Base-by-base conservation (phyloP, 2,797 vertebrate species). In the Poeciliopsis gracilis region DNA sequence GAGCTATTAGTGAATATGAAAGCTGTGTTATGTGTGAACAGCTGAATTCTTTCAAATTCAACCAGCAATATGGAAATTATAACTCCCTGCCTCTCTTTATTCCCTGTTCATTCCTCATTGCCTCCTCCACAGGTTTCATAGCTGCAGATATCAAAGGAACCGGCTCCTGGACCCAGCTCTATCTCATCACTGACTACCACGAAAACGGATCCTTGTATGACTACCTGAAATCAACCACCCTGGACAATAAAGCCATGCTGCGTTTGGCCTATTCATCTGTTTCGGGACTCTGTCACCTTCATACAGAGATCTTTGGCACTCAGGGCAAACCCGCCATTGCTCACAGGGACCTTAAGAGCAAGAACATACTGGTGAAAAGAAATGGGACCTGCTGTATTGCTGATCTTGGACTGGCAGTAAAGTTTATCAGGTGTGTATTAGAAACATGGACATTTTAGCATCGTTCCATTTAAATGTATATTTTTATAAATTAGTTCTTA, bases 81-180 rank as follows among this genome's bases (percentile, higher is more conserved):
- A 46, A 36, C 70, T 51, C 28, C 49, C 25, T 78, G 33, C 12
- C 72, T 77, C 0, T 70, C 13, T 57, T 59, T 5, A 16, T 13
- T 16, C 45, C 55, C 10, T 23, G 4, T 28, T 18, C 7, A 1
- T 51, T 25, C 36, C 7, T 36, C 46, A 1, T 23, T 8, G 33
- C 1, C 12, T 45, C 30, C 2, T 9, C 69, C 78, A 0, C 91
- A 99, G 98, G 98, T 7, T 99, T 99, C 80, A 99, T 99, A 88
- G 98, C 98, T 1, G 97, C 98, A 23, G 98, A 99, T 85, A 99
- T 99, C 91, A 99, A 99, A 95, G 98, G 98, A 38, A 99, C 98
- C 1, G 98, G 98, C 63, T 99, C 98, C 6, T 99, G 97, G 97
- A 99, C 98, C 7, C 98, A 99, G 82, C 91, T 99, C 36, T 99